Evolutionary conservation across 2,113 vertebrate species (phyloP).

Genomic region (Dromas ardeola): DNA sequence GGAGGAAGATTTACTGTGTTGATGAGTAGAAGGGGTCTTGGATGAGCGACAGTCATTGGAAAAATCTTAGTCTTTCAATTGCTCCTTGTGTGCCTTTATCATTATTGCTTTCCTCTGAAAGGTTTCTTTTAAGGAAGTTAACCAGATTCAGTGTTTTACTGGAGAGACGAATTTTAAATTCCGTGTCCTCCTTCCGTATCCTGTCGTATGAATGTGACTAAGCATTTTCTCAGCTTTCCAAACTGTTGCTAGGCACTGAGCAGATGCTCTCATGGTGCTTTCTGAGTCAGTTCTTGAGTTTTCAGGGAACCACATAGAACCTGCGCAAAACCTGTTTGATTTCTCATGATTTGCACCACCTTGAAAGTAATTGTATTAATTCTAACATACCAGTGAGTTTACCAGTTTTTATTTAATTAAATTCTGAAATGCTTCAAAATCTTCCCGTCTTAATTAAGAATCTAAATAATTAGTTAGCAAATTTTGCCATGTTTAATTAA

Average conservation of each 20-base stretch:
- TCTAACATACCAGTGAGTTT: not conserved
- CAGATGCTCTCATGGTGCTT: not conserved
- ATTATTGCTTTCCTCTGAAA: not conserved
- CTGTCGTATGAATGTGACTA: not conserved
- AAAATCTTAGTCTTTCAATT: not conserved
- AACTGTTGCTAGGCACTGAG: constrained; percentile 33
- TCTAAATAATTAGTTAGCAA: not conserved
- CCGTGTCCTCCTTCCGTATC: not conserved
- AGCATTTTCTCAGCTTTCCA: constrained; percentile 25
- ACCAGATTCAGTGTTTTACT: not conserved
- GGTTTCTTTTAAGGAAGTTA: not conserved
- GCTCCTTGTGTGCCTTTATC: not conserved
- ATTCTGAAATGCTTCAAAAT: not conserved
- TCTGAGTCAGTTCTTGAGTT: not conserved
- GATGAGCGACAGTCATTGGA: not conserved
- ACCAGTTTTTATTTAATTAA: not conserved
- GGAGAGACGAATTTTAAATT: not conserved
- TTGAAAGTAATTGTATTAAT: not conserved
- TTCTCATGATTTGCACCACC: not conserved
- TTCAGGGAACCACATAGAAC: not conserved
- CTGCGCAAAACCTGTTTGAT: not conserved
- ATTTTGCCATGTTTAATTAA: not conserved
- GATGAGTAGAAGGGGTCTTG: not conserved
- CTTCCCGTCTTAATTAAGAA: not conserved
- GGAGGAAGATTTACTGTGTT: not conserved